Conservation (phyloP, 2,113 vertebrate genomes). For the Aspidoscelis tigris region DNA sequence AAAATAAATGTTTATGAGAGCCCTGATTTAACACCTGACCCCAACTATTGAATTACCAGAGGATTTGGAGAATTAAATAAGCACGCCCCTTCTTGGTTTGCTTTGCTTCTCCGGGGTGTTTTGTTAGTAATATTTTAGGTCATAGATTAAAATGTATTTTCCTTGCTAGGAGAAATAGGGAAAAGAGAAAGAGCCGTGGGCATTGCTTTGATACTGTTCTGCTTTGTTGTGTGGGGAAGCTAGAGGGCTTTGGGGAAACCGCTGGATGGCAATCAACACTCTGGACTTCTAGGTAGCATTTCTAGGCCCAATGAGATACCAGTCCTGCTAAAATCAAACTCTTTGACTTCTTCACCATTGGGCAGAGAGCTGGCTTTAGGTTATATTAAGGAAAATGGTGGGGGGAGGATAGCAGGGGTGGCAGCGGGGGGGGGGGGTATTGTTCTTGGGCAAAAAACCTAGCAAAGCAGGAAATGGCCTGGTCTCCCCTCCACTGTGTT, state of each 20-base stretch:
- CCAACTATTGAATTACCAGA: constrained; percentile 6
- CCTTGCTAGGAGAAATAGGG: background rate
- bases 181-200: background rate
- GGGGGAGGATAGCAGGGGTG: no score
- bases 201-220: background rate
- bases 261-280: background rate
- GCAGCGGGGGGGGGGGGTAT: no score
- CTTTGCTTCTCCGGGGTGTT: background rate
- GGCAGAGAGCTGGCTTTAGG: no score
- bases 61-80: constrained; percentile 28
- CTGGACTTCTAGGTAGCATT: background rate
- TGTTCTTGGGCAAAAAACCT: no score
- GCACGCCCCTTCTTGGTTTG: background rate
- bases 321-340: no score
- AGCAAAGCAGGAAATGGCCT: no score
- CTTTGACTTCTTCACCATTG: no score
- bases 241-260: background rate
- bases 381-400: no score
- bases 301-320: no score
- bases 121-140: constrained; percentile 14
- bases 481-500: no score
- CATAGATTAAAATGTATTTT: background rate
- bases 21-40: constrained; percentile 10
- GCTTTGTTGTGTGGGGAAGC: background rate
- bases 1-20: constrained; percentile 36